Percentiles rank a stretch among this genome's conserved stretches.
phyloP scores from a whole-genome alignment of 2,797 vertebrate genomes.

The Odontamblyopus lacepedii region DNA sequence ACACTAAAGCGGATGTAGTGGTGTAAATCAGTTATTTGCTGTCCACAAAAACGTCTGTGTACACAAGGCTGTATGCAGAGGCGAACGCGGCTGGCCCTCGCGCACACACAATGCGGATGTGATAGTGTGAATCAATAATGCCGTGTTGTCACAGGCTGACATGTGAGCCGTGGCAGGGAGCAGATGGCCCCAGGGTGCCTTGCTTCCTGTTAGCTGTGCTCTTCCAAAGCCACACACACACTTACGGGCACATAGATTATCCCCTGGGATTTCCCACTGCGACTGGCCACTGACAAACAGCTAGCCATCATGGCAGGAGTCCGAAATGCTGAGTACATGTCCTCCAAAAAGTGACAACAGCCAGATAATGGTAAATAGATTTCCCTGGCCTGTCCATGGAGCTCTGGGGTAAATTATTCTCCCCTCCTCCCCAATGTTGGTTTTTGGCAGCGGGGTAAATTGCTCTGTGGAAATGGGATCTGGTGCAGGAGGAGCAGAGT shows the following conservation, averaged over 20 bases:
- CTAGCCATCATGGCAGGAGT: conserved; percentile 62
- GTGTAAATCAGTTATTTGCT: conserved; percentile 76
- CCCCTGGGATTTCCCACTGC: conserved; percentile 68
- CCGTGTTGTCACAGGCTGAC: conserved; percentile 78
- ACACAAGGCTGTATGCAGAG: conserved; percentile 48
- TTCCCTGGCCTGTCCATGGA: conserved; percentile 41
- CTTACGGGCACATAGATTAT: conserved; percentile 27
- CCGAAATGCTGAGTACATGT: conserved; percentile 59
- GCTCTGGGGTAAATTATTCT: conserved; percentile 60
- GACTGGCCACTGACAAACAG: conserved; percentile 70
- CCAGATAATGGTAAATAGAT: conserved; percentile 66
- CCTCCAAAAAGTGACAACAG: conserved; percentile 46
- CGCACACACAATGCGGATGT: conserved; percentile 73
- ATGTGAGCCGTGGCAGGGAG: conserved; percentile 74
- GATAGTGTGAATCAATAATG: conserved; percentile 80
- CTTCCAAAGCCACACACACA: conserved; percentile 48
- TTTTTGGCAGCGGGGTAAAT: conserved; percentile 48
- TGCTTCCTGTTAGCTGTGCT: conserved; percentile 73
- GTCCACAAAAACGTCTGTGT: conserved; percentile 66
- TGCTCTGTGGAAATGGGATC: conserved; percentile 64
- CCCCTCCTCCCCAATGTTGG: conserved; percentile 21
- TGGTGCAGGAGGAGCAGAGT: conserved; percentile 48
- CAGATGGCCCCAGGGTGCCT: conserved; percentile 74
- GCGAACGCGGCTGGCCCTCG: conserved; percentile 39
- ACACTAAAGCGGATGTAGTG: conserved; percentile 70